Evolutionary conservation across 1,140 invertebrate species (phyloP), one percentile per base, ranked within the genome.

Genomic region (Pachyrhynchus sulphureomaculatus): DNA sequence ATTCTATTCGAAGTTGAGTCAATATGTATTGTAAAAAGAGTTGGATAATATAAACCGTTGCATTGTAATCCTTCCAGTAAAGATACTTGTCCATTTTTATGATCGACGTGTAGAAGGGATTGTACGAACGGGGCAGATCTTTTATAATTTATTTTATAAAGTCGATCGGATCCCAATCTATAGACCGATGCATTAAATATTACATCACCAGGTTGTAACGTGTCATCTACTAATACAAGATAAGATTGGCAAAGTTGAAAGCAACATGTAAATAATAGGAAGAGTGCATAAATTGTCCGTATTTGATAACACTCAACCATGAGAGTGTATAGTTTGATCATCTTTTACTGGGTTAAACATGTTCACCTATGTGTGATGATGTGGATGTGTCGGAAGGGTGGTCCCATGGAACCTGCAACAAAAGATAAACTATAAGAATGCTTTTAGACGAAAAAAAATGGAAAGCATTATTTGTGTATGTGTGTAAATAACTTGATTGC

Each of bases 111-210:
- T 36, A 93, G 81, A 42, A 93, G 80, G 68, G 87, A 86, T 55
- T 87, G 83, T 0, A 92, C 90, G 76, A 92, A 92, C 75, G 86
- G 85, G 1, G 89, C 89, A 20, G 89, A 92, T 61, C 89, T 81
- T 64, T 92, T 86, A 12, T 81, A 78, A 67, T 92, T 91, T 33
- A 91, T 86, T 68, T 85, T 81, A 78, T 92, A 92, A 56, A 83
- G 81, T 29, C 88, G 76, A 66, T 88, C 84, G 9, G 87, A 86
- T 54, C 87, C 87, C 12, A 90, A 77, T 58, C 87, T 84, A 45
- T 88, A 88, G n/a, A 91, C 86, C 2, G 88, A 88, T 6, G 89
- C 86, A 77, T 92, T 88, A 76, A 92, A 89, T 36, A 92, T 82
- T n/a, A 85, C 74, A 32, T 84, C 80, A 5, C 88, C 89, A 0